Percentiles rank a stretch among this genome's conserved stretches.
These are phyloP conservation scores for Scatophagus argus DNA, from an alignment of 2,113 vertebrate species.

Conservation along the genomic window DNA sequence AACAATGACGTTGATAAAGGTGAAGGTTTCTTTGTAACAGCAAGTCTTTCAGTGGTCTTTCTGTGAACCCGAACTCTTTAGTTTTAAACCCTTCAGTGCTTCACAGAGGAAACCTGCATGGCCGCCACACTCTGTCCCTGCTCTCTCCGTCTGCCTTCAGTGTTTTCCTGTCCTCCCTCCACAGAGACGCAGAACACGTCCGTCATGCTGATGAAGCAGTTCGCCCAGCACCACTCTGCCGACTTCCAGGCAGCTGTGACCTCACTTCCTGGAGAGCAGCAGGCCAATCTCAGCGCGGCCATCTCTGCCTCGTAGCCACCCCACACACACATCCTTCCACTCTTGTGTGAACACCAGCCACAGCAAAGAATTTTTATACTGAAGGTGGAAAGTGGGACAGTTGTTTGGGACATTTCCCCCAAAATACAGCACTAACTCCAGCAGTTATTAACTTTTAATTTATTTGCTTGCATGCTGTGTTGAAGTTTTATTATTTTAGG, in stretches of 20 bases:
- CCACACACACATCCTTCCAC: conserved; percentile 15
- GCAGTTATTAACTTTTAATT: conserved; percentile 62
- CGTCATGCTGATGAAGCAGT: conserved; percentile 78
- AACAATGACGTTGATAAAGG: conserved; percentile 77
- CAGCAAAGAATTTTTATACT: conserved; percentile 46
- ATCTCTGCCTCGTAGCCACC: conserved; percentile 76
- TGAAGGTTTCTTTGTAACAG: conserved; percentile 46
- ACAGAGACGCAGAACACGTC: conserved; percentile 84
- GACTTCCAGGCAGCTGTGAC: conserved; percentile 84
- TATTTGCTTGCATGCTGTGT: conserved; percentile 53
- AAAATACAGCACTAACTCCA: conserved; percentile 46
- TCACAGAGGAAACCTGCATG: neutral
- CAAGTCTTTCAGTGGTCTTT: neutral
- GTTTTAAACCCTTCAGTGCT: neutral
- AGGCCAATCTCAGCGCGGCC: conserved; percentile 70
- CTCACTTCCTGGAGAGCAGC: conserved; percentile 84
- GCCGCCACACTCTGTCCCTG: neutral
- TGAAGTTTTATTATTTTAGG: conserved; percentile 57
- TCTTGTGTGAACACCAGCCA: conserved; percentile 23
- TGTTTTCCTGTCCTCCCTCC: neutral
- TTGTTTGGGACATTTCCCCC: neutral
- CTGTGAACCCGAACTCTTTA: neutral
- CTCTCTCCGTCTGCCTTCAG: neutral
- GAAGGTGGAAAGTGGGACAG: conserved; percentile 38
- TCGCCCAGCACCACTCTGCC: conserved; percentile 80